Evolutionary conservation across 1,140 invertebrate genomes (phyloP), one percentile per base, ranked within the genome.

Genomic region (Caligus rogercresseyi): DNA sequence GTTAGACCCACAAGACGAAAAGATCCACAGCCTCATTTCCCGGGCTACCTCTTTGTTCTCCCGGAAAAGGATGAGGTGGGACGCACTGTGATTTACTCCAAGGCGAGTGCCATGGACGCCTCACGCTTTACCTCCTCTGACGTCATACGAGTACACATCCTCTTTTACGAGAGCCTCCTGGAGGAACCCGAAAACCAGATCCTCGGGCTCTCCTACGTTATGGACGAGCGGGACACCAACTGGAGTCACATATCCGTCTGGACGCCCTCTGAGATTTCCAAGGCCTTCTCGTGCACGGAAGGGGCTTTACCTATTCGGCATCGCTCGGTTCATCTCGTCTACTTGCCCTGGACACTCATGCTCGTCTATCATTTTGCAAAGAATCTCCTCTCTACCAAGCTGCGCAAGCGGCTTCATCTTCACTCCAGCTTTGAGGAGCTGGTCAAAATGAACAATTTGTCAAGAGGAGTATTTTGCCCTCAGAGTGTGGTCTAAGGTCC

Each of bases 301-400:
- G 81, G 85, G 71, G 86, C 85, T 0, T 83, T 85, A n/a, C 87
- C 87, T 0, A 86, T 89, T 79, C 77, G 86, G 14, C 86, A 89
- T 70, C 89, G 89, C 70, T 76, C 83, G 66, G 84, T 87, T 0
- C 86, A 89, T 69, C 85, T 89, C 66, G 75, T 89, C 19, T 88
- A 89, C 69, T 82, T 89, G 56, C 85, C 86, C 0, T 76, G 78
- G 55, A 83, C 80, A 67, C 84, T 84, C 1, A 79, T 80, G 1
- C 82, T 84, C 69, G 77, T 89, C 65, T 82, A 89, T 58, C 85
- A 87, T 69, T 83, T 89, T 69, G 80, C 79, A 1, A 77, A 86
- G 1, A 82, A 82, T 2, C 74, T 89, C 56, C 76, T 90, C 0
- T 87, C 80, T 66, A 85, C 87, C 31, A 91, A 90, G 74, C 75